Conservation (phyloP, 1,140 invertebrate species). For the Reticulitermes speratus region DNA sequence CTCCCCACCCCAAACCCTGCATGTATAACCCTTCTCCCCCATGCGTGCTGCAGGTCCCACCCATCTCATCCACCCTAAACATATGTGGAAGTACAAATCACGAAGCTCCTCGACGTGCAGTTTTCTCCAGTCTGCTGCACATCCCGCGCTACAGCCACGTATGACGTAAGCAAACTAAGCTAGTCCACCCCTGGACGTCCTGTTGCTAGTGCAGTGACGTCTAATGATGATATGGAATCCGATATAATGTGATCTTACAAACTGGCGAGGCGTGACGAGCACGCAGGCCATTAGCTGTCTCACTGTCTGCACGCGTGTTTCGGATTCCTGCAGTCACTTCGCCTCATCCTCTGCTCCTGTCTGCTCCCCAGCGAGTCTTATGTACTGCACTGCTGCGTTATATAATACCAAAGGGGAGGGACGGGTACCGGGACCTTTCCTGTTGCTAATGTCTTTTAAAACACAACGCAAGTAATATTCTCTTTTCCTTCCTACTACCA, state of each 20-base stretch:
- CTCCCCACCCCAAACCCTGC: too few species aligned
- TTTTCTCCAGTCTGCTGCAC: too few species aligned
- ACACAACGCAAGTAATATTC: background rate
- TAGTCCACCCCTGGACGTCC: background rate
- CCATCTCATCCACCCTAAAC: too few species aligned
- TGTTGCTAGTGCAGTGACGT: background rate
- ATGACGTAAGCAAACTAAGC: background rate
- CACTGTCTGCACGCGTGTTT: background rate
- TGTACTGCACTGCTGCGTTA: background rate
- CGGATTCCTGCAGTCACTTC: conserved; percentile 12
- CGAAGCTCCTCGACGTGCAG: too few species aligned
- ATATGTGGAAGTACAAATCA: too few species aligned
- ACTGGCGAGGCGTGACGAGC: conserved; percentile 21
- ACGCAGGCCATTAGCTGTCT: conserved; percentile 2
- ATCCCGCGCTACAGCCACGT: too few species aligned
- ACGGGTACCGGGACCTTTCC: background rate
- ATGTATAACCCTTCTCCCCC: too few species aligned
- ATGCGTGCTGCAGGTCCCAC: too few species aligned
- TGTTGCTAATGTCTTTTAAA: conserved; percentile 17
- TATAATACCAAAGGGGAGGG: background rate
- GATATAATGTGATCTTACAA: conserved; percentile 17
- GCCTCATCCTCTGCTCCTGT: background rate
- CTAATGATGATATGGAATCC: conserved; percentile 1
- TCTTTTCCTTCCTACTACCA: background rate
- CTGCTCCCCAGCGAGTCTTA: background rate